Conservation (phyloP, 2,113 vertebrate species). For the Muntiacus muntjak region DNA sequence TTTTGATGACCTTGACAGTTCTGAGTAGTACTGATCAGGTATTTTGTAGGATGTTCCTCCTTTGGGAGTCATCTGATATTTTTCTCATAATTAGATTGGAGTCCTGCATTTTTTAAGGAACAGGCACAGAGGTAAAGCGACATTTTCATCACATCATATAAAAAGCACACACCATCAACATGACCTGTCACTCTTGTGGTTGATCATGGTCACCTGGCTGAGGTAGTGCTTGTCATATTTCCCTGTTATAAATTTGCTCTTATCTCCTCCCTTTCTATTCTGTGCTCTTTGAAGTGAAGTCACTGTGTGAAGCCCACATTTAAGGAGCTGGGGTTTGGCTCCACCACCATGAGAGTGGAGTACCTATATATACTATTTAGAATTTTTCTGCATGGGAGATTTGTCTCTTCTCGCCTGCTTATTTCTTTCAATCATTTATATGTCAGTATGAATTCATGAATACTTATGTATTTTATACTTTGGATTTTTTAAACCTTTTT, state of each 20-base stretch:
- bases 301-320: background rate
- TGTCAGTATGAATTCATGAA: background rate
- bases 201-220: background rate
- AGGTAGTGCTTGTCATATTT: background rate
- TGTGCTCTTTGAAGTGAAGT: background rate
- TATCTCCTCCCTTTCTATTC: background rate
- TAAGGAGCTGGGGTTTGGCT: background rate
- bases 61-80: background rate
- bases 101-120: background rate
- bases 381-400: background rate
- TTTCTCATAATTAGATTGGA: background rate
- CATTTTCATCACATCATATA: background rate
- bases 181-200: background rate
- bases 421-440: background rate
- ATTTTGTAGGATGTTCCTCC: background rate
- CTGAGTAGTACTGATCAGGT: background rate
- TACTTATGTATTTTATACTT: background rate
- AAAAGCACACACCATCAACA: background rate
- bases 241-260: background rate
- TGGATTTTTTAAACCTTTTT: background rate
- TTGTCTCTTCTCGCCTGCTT: background rate
- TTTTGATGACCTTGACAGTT: background rate
- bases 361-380: background rate
- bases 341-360: background rate
- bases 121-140: background rate